Conservation (phyloP, 2,888 invertebrate genomes). For the Caenorhabditis zanzibari region DNA sequence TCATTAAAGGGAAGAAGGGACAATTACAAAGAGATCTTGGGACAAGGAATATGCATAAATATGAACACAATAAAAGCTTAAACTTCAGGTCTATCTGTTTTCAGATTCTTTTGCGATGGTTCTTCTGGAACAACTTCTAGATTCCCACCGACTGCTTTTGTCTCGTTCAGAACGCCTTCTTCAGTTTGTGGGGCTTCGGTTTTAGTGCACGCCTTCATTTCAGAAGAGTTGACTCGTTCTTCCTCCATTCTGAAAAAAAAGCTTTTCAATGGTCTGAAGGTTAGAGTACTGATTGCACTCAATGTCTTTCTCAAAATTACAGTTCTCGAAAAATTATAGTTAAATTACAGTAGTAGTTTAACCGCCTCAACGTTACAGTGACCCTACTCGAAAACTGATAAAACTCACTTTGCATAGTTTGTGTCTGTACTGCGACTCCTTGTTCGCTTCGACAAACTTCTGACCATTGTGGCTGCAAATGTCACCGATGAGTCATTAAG, state of each 20-base stretch:
- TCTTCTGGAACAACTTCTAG: slow-evolving; percentile 58
- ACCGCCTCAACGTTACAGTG: not conserved
- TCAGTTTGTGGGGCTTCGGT: not conserved
- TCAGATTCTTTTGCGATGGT: slow-evolving; percentile 45
- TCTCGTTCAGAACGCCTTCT: slow-evolving; percentile 29
- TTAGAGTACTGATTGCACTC: too few species aligned
- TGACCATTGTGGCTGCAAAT: slow-evolving; percentile 71
- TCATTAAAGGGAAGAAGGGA: slow-evolving; percentile 23
- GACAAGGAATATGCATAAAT: slow-evolving; percentile 23
- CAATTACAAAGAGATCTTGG: slow-evolving; percentile 34
- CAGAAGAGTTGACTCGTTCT: slow-evolving; percentile 69
- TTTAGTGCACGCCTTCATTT: slow-evolving; percentile 66
- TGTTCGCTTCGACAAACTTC: slow-evolving; percentile 66
- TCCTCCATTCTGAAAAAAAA: slow-evolving; percentile 69
- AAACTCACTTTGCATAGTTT: slow-evolving; percentile 65
- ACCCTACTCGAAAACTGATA: not conserved
- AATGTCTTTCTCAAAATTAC: too few species aligned
- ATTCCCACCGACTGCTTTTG: slow-evolving; percentile 26
- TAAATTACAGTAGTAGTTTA: too few species aligned
- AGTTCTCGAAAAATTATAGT: too few species aligned
- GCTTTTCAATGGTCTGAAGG: too few species aligned
- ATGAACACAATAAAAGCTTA: not conserved
- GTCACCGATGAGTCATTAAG: not conserved
- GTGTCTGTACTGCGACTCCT: slow-evolving; percentile 53
- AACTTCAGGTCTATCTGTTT: slow-evolving; percentile 60